Percentiles rank a stretch among this genome's conserved stretches.
Evolutionary conservation across 1,140 invertebrate genomes (phyloP).

Genomic region (Sesamia nonagrioides): DNA sequence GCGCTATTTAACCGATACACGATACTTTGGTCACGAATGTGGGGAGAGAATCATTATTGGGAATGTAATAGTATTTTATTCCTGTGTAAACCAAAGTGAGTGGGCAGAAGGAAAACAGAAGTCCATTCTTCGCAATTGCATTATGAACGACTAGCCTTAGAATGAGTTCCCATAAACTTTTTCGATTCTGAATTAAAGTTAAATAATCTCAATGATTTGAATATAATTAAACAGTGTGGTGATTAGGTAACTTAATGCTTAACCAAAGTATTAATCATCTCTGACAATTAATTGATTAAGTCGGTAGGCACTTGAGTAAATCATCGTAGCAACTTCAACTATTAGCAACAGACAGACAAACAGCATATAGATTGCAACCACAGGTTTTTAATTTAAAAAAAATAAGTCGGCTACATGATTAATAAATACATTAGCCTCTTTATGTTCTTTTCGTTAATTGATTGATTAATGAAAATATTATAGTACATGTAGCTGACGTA

Average conservation of each 20-base stretch:
- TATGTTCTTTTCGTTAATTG: neutral
- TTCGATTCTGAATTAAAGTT: too few species aligned
- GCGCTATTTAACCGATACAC: constrained; percentile 29
- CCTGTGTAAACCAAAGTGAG: too few species aligned
- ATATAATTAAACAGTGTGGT: too few species aligned
- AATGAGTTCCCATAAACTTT: too few species aligned
- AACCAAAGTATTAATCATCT: neutral
- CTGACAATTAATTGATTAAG: neutral
- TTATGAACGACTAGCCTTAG: too few species aligned
- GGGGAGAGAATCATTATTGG: neutral
- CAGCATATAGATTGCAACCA: too few species aligned
- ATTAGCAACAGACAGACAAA: neutral
- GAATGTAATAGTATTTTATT: too few species aligned
- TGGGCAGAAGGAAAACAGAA: too few species aligned
- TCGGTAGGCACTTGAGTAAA: neutral
- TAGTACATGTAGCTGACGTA: neutral
- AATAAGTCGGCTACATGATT: neutral
- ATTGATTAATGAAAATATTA: constrained; percentile 3
- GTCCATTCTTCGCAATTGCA: too few species aligned
- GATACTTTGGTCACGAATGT: constrained; percentile 24
- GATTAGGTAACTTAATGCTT: too few species aligned
- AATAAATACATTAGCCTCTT: neutral
- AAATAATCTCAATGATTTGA: too few species aligned
- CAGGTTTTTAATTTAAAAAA: too few species aligned
- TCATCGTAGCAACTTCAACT: neutral